Conservation (phyloP, 2,888 invertebrate genomes). For the Drosophila prostipennis region DNA sequence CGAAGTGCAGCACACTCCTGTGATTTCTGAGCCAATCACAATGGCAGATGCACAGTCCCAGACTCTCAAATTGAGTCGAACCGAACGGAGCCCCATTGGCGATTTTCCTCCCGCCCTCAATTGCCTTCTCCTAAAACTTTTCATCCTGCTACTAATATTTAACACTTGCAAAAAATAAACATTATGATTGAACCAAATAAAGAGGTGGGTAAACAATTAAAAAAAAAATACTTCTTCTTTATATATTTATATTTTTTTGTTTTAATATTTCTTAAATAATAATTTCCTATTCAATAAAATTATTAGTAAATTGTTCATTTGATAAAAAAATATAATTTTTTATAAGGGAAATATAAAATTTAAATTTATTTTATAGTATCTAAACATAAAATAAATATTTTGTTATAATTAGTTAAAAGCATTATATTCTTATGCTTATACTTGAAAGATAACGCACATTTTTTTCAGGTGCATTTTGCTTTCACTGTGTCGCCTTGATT, state of each 20-base stretch:
- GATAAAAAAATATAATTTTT: no score
- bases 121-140: slow-evolving; percentile 2
- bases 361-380: no score
- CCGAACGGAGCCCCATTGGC: background rate
- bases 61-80: slow-evolving; percentile 14
- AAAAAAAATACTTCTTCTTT: background rate
- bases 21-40: slow-evolving; percentile 37
- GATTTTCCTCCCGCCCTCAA: slow-evolving; percentile 4
- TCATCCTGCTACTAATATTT: slow-evolving; percentile 6
- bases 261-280: background rate
- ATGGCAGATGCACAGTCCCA: slow-evolving; percentile 25
- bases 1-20: slow-evolving; percentile 1
- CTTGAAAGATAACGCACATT: no score
- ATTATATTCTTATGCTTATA: background rate
- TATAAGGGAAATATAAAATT: no score
- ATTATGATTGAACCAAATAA: no score
- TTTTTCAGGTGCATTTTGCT: background rate
- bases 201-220: no score
- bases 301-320: background rate
- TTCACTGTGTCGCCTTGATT: slow-evolving; percentile 1
- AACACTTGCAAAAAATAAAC: background rate
- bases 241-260: background rate
- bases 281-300: no score
- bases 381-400: no score
- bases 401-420: no score